A percentile compares a stretch with the other conserved stretches of the same genome.
phyloP scores from a whole-genome alignment of 1,140 invertebrate genomes.

The Drosophila littoralis region DNA sequence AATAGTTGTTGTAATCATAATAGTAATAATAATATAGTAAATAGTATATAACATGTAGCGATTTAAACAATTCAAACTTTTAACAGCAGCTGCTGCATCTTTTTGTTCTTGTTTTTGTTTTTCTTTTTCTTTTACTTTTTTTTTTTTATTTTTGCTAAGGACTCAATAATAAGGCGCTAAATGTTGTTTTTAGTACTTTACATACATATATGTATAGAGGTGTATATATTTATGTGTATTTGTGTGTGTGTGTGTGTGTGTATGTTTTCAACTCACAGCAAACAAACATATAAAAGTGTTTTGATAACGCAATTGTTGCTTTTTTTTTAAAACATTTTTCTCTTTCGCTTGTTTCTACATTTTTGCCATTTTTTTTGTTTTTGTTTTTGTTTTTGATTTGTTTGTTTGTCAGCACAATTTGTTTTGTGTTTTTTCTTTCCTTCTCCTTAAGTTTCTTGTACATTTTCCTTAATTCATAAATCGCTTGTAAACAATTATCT shows the following conservation, averaged over 20 bases:
- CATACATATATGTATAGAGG: constrained; percentile 28
- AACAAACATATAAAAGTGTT: constrained; percentile 27
- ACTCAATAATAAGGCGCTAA: constrained; percentile 77
- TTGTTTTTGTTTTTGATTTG: constrained; percentile 21
- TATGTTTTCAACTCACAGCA: constrained; percentile 36
- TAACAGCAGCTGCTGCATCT: constrained; percentile 25
- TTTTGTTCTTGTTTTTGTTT: constrained; percentile 7
- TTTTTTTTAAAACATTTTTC: constrained; percentile 6
- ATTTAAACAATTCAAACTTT: constrained; percentile 68
- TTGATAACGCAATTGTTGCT: constrained; percentile 36
- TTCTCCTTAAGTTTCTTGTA: constrained; percentile 34
- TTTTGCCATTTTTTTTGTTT: constrained; percentile 17
- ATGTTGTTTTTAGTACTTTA: constrained; percentile 43
- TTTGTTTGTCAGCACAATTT: constrained; percentile 44
- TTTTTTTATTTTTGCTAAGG: constrained; percentile 60
- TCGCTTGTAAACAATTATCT: constrained; percentile 15
- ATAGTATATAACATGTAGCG: constrained; percentile 61
- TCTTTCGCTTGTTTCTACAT: constrained; percentile 9
- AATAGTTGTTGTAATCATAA: constrained; percentile 33
- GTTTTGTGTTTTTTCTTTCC: constrained; percentile 8
- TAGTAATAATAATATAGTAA: constrained; percentile 29
- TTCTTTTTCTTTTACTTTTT: neutral
- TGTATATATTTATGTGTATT: constrained; percentile 19
- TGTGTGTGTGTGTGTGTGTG: constrained; percentile 33
- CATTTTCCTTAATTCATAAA: constrained; percentile 9